Percentiles rank a stretch among this genome's conserved stretches.
These are phyloP conservation scores for Plecturocebus donacophilus DNA, from an alignment of 2,113 vertebrate genomes.

Conservation along the genomic window DNA sequence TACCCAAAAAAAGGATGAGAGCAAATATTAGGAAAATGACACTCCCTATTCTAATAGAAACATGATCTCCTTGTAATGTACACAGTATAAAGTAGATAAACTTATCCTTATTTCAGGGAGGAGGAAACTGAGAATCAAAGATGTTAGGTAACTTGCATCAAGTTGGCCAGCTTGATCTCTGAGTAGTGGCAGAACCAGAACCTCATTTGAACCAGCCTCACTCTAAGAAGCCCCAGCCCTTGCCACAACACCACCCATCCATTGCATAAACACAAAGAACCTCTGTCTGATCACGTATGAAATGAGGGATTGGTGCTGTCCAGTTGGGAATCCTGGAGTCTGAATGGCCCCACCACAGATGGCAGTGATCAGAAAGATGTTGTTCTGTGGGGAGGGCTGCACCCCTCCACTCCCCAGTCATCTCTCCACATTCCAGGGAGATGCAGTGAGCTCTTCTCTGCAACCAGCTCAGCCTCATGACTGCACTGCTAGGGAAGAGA, in stretches of 20 bases:
- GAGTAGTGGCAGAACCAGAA: not conserved
- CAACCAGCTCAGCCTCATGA: not conserved
- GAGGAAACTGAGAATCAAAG: not conserved
- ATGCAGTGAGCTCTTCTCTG: not conserved
- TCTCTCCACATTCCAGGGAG: not conserved
- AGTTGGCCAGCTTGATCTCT: not conserved
- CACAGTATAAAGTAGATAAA: not conserved
- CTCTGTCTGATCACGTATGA: not conserved
- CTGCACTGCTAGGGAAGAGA: not conserved
- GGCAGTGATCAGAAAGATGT: rapidly evolving
- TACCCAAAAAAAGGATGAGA: not conserved
- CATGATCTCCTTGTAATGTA: not conserved
- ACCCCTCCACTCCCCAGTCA: too few relatives aligned
- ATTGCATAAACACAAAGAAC: not conserved
- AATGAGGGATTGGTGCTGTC: too few relatives aligned
- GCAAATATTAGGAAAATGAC: not conserved
- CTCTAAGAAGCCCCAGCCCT: not conserved
- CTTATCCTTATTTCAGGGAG: not conserved
- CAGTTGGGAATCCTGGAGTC: not conserved
- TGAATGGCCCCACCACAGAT: not conserved
- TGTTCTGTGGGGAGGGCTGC: not conserved
- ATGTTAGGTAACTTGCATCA: not conserved
- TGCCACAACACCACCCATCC: not conserved
- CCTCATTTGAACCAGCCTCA: not conserved
- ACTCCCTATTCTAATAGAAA: not conserved